Evolutionary conservation across 2,797 vertebrate species (phyloP).

Genomic region (Paratrypauchen microcephalus): DNA sequence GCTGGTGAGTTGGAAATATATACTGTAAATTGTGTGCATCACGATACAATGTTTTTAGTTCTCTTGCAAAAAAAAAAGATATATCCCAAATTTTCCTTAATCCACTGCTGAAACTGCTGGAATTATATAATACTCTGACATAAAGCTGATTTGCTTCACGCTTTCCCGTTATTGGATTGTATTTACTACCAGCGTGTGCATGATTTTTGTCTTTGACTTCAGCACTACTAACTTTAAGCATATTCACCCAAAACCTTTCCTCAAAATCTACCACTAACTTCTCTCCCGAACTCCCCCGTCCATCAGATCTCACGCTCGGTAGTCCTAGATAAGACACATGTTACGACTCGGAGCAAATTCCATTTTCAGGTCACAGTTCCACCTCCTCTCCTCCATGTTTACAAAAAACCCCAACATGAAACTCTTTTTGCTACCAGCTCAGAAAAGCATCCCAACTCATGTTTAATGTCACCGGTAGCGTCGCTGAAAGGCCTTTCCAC

Average conservation of each 20-base stretch:
- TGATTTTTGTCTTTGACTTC: neutral
- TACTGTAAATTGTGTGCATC: no score
- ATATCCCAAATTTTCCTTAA: no score
- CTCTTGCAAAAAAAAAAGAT: no score
- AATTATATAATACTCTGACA: no score
- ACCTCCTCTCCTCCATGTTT: slow-evolving; percentile 40
- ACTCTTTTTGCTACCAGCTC: slow-evolving; percentile 49
- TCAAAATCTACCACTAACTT: neutral
- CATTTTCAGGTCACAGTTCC: slow-evolving; percentile 49
- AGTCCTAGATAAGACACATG: neutral
- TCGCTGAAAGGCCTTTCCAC: neutral
- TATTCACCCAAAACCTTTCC: neutral
- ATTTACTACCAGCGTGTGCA: neutral
- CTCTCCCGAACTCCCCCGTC: neutral
- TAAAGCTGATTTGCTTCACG: no score
- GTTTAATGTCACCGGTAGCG: slow-evolving; percentile 7
- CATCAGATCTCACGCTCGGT: no score
- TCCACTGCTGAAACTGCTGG: no score
- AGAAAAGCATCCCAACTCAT: slow-evolving; percentile 26
- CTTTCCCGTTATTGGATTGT: no score
- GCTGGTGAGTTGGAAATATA: no score
- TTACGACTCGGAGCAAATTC: slow-evolving; percentile 29
- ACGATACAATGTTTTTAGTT: no score
- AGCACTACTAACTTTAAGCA: neutral
- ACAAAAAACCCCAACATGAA: no score